A percentile compares a stretch with the other conserved stretches of the same genome.
Conservation (phyloP, 2,113 vertebrate genomes). For the Peromyscus maniculatus region DNA sequence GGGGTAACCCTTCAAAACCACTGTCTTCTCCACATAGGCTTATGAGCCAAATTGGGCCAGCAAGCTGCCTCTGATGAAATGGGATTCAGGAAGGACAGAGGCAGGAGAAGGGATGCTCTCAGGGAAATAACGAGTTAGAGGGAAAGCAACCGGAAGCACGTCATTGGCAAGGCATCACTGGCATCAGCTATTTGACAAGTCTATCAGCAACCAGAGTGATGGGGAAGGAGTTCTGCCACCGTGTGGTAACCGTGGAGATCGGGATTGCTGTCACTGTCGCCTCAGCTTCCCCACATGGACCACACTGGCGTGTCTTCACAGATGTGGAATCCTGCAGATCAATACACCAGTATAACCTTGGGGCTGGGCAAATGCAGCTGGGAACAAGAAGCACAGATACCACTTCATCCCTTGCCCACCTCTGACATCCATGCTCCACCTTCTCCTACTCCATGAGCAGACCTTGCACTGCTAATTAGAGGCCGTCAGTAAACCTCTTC, state of each 20-base stretch:
- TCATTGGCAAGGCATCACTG: background rate
- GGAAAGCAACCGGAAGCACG: background rate
- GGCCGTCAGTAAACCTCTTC: background rate
- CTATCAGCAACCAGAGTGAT: conserved; percentile 13
- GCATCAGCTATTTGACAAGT: background rate
- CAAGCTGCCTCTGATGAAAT: background rate
- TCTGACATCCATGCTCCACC: background rate
- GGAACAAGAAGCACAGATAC: background rate
- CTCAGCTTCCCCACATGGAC: background rate
- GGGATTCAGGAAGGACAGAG: background rate
- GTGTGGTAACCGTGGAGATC: background rate
- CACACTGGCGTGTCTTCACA: background rate
- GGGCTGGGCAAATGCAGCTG: background rate
- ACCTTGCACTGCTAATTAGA: background rate
- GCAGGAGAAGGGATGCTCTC: background rate
- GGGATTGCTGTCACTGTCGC: background rate
- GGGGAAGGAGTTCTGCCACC: background rate
- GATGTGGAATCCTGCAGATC: conserved; percentile 18
- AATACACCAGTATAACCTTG: background rate
- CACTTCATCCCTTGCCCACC: background rate
- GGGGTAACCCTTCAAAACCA: background rate
- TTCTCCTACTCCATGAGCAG: background rate
- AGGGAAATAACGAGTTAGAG: background rate
- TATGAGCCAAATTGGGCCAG: background rate
- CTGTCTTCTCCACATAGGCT: background rate